A percentile compares a stretch with the other conserved stretches of the same genome.
Evolutionary conservation across 2,113 vertebrate genomes (phyloP).

Genomic region (Cyanocitta stelleri): DNA sequence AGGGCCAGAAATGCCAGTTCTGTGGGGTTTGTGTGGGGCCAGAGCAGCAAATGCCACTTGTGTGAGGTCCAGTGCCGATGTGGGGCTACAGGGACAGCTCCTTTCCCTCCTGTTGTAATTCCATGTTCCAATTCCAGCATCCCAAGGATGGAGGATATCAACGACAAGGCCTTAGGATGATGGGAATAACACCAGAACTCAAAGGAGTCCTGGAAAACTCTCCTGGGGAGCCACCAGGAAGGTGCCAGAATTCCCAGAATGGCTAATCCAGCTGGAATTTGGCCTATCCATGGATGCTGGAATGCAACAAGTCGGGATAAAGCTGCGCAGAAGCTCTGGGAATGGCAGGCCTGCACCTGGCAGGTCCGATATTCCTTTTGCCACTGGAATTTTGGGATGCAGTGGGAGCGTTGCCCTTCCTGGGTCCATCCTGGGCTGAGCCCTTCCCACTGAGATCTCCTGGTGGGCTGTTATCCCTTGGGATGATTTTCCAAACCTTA

Average conservation of each 20-base stretch:
- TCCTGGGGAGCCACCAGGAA: neutral
- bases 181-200: neutral
- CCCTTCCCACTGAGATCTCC: rapidly evolving
- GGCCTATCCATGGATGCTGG: neutral
- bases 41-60: rapidly evolving
- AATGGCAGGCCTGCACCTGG: neutral
- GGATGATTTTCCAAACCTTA: neutral
- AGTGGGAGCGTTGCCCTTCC: rapidly evolving
- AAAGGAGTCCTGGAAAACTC: neutral
- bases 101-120: neutral
- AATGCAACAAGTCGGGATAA: neutral
- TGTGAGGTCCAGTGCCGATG: neutral
- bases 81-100: neutral
- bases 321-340: neutral
- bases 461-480: neutral
- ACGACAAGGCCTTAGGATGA: neutral
- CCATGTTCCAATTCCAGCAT: neutral
- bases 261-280: neutral
- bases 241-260: neutral
- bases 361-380: neutral
- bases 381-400: neutral
- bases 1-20: rapidly evolving
- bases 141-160: neutral
- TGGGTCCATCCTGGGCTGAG: rapidly evolving
- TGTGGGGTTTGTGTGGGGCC: neutral